Evolutionary conservation across 2,113 vertebrate genomes (phyloP).

Genomic region (Muntiacus reevesi): DNA sequence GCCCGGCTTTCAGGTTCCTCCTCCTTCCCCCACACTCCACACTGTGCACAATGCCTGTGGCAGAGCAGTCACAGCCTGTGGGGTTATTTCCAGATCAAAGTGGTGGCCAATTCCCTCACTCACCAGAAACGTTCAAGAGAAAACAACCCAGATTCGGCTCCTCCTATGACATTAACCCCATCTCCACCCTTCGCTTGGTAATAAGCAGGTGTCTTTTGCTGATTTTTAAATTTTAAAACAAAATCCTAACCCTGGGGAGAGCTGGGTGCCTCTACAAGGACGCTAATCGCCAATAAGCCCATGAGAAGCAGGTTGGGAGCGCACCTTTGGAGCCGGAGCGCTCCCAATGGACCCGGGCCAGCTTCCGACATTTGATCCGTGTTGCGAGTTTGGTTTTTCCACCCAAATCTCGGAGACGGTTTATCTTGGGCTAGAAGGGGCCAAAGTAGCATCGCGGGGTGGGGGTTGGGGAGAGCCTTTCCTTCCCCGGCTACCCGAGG

Average conservation of each 20-base stretch:
- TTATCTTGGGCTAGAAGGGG: not conserved
- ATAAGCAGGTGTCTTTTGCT: not conserved
- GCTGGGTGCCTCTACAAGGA: not conserved
- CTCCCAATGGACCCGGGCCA: not conserved
- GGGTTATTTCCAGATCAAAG: not conserved
- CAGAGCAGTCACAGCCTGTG: not conserved
- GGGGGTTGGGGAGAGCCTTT: not conserved
- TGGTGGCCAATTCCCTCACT: not conserved
- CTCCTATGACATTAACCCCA: not conserved
- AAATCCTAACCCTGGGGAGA: not conserved
- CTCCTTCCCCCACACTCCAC: too few relatives aligned
- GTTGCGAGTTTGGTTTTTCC: not conserved
- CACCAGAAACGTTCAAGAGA: not conserved
- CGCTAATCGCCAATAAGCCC: not conserved
- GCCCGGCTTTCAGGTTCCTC: not conserved
- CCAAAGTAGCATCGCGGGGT: too few relatives aligned
- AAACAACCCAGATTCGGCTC: not conserved
- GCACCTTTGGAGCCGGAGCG: not conserved
- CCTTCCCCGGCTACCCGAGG: rapidly evolving
- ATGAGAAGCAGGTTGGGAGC: rapidly evolving
- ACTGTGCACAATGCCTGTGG: not conserved
- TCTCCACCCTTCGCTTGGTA: not conserved
- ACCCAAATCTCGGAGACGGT: not conserved
- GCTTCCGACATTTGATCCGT: not conserved
- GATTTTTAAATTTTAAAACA: not conserved